phyloP scores from a whole-genome alignment of 2,888 invertebrate genomes.

The Drosophila putrida region DNA sequence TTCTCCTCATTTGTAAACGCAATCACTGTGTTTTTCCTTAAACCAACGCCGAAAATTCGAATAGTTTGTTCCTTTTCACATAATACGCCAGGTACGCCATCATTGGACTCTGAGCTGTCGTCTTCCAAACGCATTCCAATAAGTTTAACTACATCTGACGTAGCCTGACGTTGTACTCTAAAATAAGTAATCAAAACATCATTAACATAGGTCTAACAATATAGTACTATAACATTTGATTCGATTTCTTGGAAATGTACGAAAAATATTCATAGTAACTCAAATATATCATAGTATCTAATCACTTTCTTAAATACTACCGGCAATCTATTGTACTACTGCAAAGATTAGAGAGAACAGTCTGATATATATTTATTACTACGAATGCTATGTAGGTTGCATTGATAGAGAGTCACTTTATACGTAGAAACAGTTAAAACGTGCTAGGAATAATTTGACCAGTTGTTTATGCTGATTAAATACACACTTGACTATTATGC shows the following conservation, averaged over 20 bases:
- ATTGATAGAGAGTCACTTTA: background rate
- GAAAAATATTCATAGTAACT: too few relatives aligned
- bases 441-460: background rate
- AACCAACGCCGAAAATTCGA: conserved; percentile 91
- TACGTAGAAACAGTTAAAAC: conserved; percentile 7
- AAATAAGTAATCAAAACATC: too few relatives aligned
- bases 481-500: conserved; percentile 29
- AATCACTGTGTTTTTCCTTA: conserved; percentile 89
- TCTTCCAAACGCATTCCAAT: conserved; percentile 67
- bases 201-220: background rate
- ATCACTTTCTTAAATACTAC: background rate
- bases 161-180: conserved; percentile 13
- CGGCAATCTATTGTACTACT: background rate
- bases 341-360: background rate
- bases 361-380: background rate
- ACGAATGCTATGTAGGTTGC: background rate
- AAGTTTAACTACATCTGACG: conserved; percentile 29
- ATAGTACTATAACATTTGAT: too few relatives aligned
- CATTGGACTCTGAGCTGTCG: conserved; percentile 44
- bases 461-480: conserved; percentile 12
- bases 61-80: conserved; percentile 88
- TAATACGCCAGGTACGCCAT: conserved; percentile 90
- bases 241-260: too few relatives aligned
- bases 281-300: too few relatives aligned
- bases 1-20: conserved; percentile 89